phyloP scores from a whole-genome alignment of 2,888 invertebrate genomes.

The Merodon equestris region DNA sequence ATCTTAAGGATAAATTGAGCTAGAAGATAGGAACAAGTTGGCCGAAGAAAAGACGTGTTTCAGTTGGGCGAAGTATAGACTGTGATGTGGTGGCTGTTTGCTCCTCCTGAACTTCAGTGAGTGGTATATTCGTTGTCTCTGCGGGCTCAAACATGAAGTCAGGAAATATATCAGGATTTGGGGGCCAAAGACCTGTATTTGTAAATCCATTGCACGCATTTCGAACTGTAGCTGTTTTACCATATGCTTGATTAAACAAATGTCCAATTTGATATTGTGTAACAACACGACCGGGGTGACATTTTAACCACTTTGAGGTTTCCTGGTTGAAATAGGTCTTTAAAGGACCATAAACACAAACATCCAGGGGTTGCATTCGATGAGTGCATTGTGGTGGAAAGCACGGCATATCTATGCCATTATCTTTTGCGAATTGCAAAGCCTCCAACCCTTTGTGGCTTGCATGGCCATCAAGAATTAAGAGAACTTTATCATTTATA shows the following conservation, averaged over 20 bases:
- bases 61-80: background rate
- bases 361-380: no score
- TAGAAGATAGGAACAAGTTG: no score
- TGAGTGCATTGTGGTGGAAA: no score
- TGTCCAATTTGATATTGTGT: constrained; percentile 27
- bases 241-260: constrained; percentile 37
- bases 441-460: constrained; percentile 12
- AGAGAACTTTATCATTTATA: constrained; percentile 3
- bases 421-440: constrained; percentile 9
- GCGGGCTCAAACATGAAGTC: constrained; percentile 25
- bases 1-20: no score
- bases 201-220: constrained; percentile 34
- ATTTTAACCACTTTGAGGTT: constrained; percentile 40
- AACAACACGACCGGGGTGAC: constrained; percentile 35
- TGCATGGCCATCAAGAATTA: constrained; percentile 15
- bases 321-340: constrained; percentile 17
- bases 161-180: constrained; percentile 36
- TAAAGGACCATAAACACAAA: no score
- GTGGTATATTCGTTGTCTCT: background rate
- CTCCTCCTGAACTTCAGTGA: background rate
- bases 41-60: no score
- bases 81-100: background rate
- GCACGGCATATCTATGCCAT: constrained; percentile 5
- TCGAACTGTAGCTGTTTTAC: constrained; percentile 9
- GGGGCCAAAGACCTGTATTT: constrained; percentile 40